Conservation (phyloP, 1,140 invertebrate genomes). For the Trachymyrmex cornetzi region DNA sequence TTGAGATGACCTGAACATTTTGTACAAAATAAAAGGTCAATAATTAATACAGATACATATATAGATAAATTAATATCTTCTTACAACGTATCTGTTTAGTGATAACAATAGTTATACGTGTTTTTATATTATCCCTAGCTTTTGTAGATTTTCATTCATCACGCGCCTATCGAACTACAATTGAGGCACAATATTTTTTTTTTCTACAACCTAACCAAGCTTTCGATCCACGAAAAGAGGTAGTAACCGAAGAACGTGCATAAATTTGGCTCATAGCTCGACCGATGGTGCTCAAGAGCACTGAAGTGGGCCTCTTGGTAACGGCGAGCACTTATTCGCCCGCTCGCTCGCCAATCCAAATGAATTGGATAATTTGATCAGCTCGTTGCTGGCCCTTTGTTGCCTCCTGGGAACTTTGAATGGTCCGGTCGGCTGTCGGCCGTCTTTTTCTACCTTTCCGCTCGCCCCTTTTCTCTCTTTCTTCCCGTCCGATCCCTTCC, state of each 20-base stretch:
- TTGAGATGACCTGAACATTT: too few relatives aligned
- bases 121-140: not conserved
- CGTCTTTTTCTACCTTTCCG: slow-evolving; percentile 73
- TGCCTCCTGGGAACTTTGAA: slow-evolving; percentile 87
- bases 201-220: not conserved
- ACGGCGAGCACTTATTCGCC: slow-evolving; percentile 82
- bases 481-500: slow-evolving; percentile 16
- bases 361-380: slow-evolving; percentile 87
- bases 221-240: not conserved
- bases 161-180: not conserved
- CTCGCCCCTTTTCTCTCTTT: slow-evolving; percentile 69
- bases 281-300: slow-evolving; percentile 72
- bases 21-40: too few relatives aligned
- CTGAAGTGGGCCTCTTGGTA: slow-evolving; percentile 77
- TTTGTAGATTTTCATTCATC: not conserved
- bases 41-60: not conserved
- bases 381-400: slow-evolving; percentile 87
- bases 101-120: not conserved
- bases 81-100: not conserved
- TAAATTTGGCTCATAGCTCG: slow-evolving; percentile 82
- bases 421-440: slow-evolving; percentile 83
- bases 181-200: not conserved
- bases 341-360: slow-evolving; percentile 86
- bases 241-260: slow-evolving; percentile 74
- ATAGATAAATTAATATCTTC: not conserved